Conservation (phyloP, 2,888 invertebrate species). For the Netelia inedita region DNA sequence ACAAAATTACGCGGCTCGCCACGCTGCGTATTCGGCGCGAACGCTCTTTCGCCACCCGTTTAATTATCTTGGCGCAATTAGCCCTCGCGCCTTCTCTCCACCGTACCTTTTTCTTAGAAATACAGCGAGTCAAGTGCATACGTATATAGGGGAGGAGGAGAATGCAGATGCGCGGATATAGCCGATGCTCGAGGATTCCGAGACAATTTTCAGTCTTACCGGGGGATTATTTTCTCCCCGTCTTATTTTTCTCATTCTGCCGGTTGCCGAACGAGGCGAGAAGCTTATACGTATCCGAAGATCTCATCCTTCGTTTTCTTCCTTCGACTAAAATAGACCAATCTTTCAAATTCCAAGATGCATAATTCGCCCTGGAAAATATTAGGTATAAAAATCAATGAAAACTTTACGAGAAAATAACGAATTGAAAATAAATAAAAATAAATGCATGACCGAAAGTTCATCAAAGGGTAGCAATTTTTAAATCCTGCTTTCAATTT, state of each 20-base stretch:
- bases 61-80: constrained; percentile 79
- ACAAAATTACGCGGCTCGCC: constrained; percentile 61
- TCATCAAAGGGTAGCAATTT: no score
- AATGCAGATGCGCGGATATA: constrained; percentile 41
- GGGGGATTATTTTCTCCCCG: constrained; percentile 29
- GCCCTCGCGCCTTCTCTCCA: constrained; percentile 52
- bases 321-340: neutral
- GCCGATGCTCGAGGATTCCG: constrained; percentile 41
- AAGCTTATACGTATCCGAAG: constrained; percentile 1
- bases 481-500: neutral
- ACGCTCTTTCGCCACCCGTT: constrained; percentile 59
- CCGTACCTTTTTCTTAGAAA: constrained; percentile 28
- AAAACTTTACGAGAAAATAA: neutral
- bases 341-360: neutral
- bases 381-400: neutral
- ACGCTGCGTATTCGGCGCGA: constrained; percentile 58
- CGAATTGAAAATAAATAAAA: no score
- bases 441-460: no score
- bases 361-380: neutral
- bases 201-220: constrained; percentile 30
- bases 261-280: neutral
- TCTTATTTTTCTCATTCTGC: constrained; percentile 4
- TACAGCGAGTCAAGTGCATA: constrained; percentile 36
- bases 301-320: constrained; percentile 5
- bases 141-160: neutral